Conservation (phyloP, 2,797 vertebrate genomes). For the Falco biarmicus region DNA sequence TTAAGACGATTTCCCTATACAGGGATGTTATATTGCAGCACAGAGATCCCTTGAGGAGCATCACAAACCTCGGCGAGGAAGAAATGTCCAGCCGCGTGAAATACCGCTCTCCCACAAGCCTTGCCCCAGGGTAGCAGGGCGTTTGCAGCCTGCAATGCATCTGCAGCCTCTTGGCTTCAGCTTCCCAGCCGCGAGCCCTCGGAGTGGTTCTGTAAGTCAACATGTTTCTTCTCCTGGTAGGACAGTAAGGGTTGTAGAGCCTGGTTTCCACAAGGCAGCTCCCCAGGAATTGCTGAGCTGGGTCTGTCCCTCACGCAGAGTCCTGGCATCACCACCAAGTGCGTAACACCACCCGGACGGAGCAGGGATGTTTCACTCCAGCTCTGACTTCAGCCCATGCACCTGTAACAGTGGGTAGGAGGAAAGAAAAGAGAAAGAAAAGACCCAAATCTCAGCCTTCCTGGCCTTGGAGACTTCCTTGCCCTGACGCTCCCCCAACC, state of each 20-base stretch:
- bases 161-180: background rate
- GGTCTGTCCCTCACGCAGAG: background rate
- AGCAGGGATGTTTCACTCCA: background rate
- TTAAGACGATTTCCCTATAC: constrained; percentile 45
- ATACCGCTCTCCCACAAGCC: background rate
- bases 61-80: background rate
- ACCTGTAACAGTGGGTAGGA: background rate
- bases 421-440: background rate
- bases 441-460: background rate
- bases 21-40: constrained; percentile 19
- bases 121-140: background rate
- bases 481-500: too few species aligned
- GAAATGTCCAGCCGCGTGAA: background rate
- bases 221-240: background rate
- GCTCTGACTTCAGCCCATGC: background rate
- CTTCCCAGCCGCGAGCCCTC: fast-evolving
- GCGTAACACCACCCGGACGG: fast-evolving
- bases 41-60: constrained; percentile 14
- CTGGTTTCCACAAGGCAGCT: background rate
- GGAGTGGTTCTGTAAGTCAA: background rate
- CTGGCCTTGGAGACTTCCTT: background rate
- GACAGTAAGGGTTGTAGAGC: background rate
- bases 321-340: background rate
- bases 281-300: background rate
- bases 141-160: background rate